These are phyloP conservation scores for Numida meleagris DNA, from an alignment of 2,113 vertebrate species.

Conservation along the genomic window DNA sequence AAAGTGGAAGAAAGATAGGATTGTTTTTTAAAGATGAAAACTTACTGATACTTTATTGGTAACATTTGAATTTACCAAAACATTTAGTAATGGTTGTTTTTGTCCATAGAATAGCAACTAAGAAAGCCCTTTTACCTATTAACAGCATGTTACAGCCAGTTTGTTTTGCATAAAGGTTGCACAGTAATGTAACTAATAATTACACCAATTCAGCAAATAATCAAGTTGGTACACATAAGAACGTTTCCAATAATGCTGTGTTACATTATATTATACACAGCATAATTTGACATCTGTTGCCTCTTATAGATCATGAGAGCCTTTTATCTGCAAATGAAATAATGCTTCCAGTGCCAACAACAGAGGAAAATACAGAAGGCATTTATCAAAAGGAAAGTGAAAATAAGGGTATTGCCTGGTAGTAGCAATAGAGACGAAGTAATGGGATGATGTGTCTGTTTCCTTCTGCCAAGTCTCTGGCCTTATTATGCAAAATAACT, in stretches of 20 bases:
- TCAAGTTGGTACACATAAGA: accelerated
- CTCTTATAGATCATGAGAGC: not conserved
- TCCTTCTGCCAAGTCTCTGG: not conserved
- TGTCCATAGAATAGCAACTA: not conserved
- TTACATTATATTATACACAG: not conserved
- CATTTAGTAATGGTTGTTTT: not conserved
- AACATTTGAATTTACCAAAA: not conserved
- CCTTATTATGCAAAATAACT: not conserved
- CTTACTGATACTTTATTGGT: not conserved
- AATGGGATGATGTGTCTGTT: not conserved
- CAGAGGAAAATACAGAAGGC: not conserved
- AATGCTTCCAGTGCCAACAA: not conserved
- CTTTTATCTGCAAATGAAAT: not conserved
- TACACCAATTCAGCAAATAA: not conserved
- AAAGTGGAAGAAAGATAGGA: not conserved
- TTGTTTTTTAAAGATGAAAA: not conserved
- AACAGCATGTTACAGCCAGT: not conserved
- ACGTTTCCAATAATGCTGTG: not conserved
- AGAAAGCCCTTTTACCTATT: no score
- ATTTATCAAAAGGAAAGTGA: not conserved
- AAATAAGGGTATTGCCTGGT: not conserved
- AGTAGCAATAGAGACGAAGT: not conserved
- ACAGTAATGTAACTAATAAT: not conserved
- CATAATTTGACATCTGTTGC: not conserved
- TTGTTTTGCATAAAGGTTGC: not conserved